These are phyloP conservation scores for Hypsibius dujardini DNA, from an alignment of 1,140 invertebrate genomes.

Conservation along the genomic window DNA sequence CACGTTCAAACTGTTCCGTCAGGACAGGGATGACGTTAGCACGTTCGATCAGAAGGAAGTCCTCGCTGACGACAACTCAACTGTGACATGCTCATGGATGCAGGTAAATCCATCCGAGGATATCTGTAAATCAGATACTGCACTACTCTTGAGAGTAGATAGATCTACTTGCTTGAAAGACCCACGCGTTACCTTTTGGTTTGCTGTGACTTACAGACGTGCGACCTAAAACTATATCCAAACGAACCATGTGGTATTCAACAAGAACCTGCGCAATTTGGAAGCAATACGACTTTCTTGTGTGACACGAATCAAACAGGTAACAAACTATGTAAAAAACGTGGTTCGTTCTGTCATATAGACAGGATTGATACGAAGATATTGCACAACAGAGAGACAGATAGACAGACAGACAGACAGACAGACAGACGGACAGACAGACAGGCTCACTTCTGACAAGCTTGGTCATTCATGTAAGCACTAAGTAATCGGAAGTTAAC, in stretches of 20 bases:
- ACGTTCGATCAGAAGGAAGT: background rate
- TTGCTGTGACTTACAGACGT: conserved; percentile 27
- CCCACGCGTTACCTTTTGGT: background rate
- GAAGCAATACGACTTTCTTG: background rate
- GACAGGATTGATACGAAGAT: background rate
- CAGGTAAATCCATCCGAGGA: conserved; percentile 12
- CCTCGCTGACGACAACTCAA: conserved; percentile 20
- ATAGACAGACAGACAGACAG: background rate
- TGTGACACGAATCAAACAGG: too few relatives aligned
- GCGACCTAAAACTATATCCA: conserved; percentile 27
- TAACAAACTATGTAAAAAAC: too few relatives aligned
- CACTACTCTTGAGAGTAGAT: background rate
- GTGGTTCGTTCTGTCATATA: too few relatives aligned
- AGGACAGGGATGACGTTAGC: background rate
- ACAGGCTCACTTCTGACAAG: background rate
- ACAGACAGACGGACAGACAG: background rate
- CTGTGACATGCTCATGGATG: background rate
- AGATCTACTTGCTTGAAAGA: background rate
- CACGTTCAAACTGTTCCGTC: background rate
- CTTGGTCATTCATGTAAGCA: background rate
- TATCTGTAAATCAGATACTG: background rate
- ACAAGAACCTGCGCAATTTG: conserved; percentile 24
- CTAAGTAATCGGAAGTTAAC: background rate
- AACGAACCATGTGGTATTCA: conserved; percentile 29
- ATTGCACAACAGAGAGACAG: conserved; percentile 23